Evolutionary conservation across 2,888 invertebrate species (phyloP).

Genomic region (Lissocephala sabroskyi): DNA sequence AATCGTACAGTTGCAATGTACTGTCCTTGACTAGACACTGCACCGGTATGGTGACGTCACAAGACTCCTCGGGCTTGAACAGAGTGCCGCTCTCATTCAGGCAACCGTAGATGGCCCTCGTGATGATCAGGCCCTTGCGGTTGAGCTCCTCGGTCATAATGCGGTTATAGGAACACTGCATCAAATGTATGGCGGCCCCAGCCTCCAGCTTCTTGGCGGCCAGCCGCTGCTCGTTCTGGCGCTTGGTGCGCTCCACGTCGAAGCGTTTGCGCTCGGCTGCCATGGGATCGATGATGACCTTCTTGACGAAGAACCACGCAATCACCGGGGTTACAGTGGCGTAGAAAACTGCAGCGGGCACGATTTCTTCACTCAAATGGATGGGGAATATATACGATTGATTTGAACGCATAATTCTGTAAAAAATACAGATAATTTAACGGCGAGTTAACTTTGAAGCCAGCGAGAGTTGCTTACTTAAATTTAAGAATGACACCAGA

Average conservation of each 20-base stretch:
- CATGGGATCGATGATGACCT: conserved; percentile 88
- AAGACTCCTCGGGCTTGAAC: conserved; percentile 72
- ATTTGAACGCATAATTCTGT: conserved; percentile 86
- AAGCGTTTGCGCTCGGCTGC: conserved; percentile 83
- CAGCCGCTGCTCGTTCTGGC: conserved; percentile 82
- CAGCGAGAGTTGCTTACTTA: conserved; percentile 75
- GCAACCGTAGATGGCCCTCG: conserved; percentile 87
- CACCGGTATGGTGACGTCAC: conserved; percentile 95
- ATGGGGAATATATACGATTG: conserved; percentile 93
- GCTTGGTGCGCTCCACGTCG: conserved; percentile 86
- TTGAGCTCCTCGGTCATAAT: conserved; percentile 86
- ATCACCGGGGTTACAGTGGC: conserved; percentile 91
- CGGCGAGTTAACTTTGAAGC: neutral
- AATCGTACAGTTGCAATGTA: conserved; percentile 86
- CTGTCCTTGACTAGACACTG: conserved; percentile 96
- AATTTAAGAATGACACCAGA: conserved; percentile 91
- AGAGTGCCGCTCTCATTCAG: conserved; percentile 70
- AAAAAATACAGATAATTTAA: conserved; percentile 2
- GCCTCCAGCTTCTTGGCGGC: conserved; percentile 88
- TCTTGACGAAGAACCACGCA: conserved; percentile 86
- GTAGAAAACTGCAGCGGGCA: conserved; percentile 93
- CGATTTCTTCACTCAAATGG: conserved; percentile 90
- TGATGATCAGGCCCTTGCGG: conserved; percentile 88
- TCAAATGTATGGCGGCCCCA: conserved; percentile 87
- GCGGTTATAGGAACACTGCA: conserved; percentile 91